phyloP scores from a whole-genome alignment of 2,888 invertebrate genomes.

The Seira ritae region DNA sequence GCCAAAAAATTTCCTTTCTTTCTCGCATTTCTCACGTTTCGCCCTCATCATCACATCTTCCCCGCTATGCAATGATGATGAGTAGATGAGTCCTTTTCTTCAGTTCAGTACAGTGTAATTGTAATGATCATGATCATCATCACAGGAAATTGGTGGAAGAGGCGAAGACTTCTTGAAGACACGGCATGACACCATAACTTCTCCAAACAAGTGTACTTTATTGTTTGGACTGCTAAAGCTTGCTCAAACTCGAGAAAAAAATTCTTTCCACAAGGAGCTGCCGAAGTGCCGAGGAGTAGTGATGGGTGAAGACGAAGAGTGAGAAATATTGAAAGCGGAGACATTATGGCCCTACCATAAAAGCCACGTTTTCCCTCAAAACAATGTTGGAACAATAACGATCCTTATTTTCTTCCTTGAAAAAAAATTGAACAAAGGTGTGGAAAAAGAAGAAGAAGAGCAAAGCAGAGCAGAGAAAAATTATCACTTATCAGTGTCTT shows the following conservation, averaged over 20 bases:
- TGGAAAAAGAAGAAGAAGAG: constrained; percentile 26
- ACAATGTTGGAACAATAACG: constrained; percentile 38
- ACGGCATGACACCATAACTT: too few species aligned
- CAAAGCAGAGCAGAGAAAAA: constrained; percentile 38
- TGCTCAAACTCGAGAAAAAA: too few species aligned
- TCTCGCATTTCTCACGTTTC: constrained; percentile 49
- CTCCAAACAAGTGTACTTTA: too few species aligned
- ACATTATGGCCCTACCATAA: constrained; percentile 38
- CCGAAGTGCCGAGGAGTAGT: too few species aligned
- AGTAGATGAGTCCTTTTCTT: too few species aligned
- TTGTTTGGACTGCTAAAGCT: too few species aligned
- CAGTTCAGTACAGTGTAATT: too few species aligned
- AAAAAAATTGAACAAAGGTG: constrained; percentile 19
- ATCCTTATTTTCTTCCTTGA: not conserved
- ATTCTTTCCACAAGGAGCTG: not conserved
- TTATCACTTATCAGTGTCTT: constrained; percentile 22
- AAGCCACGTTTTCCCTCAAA: constrained; percentile 21
- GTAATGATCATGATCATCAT: constrained; percentile 26
- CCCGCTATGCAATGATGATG: too few species aligned
- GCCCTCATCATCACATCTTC: constrained; percentile 14
- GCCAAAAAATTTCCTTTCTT: constrained; percentile 43
- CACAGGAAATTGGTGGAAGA: constrained; percentile 48
- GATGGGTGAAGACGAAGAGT: too few species aligned
- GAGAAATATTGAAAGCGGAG: not conserved
- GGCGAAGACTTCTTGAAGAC: too few species aligned